Percentiles rank a stretch among this genome's conserved stretches.
These are phyloP conservation scores for Chlorops oryzae DNA, from an alignment of 1,140 invertebrate species.

Conservation along the genomic window DNA sequence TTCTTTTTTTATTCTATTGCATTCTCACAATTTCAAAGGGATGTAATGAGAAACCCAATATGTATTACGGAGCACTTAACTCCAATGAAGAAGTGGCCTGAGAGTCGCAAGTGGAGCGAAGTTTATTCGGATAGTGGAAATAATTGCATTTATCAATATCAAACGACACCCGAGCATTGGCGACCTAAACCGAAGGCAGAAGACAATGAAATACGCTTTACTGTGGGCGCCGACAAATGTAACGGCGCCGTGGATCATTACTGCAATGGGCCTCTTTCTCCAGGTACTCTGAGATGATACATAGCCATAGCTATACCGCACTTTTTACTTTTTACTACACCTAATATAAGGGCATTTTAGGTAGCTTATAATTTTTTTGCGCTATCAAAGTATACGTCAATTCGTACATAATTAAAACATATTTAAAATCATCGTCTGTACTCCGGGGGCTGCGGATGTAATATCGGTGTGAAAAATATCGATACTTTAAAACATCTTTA, in stretches of 20 bases:
- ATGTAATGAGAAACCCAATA: slow-evolving; percentile 18
- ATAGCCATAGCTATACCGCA: no score
- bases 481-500: no score
- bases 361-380: no score
- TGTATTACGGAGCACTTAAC: slow-evolving; percentile 21
- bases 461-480: no score
- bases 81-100: slow-evolving; percentile 24
- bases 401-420: no score
- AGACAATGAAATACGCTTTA: slow-evolving; percentile 29
- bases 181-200: slow-evolving; percentile 20
- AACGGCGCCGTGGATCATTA: slow-evolving; percentile 25
- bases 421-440: no score
- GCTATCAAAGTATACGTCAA: no score
- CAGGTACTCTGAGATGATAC: no score
- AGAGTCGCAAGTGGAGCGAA: slow-evolving; percentile 20
- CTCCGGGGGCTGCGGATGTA: no score
- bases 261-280: slow-evolving; percentile 52
- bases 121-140: slow-evolving; percentile 21
- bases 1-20: slow-evolving; percentile 7
- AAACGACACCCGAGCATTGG: slow-evolving; percentile 43
- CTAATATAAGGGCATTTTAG: no score
- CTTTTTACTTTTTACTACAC: no score
- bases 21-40: slow-evolving; percentile 2
- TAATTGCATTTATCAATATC: slow-evolving; percentile 35
- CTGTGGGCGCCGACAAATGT: slow-evolving; percentile 35